Conservation (phyloP, 2,113 vertebrate genomes). For the Ageneiosus marmoratus region DNA sequence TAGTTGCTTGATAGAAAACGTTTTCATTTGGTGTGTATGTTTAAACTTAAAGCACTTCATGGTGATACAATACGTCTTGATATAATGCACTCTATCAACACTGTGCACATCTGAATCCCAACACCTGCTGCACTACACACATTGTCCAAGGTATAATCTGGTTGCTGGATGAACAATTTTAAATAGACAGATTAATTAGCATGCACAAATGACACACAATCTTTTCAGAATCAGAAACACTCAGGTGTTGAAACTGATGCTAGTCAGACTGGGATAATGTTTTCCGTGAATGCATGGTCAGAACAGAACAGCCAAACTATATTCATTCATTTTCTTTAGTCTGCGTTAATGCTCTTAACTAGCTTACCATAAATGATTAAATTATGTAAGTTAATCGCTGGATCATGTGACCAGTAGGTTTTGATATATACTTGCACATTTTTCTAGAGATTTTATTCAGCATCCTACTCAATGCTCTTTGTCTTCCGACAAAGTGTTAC, state of each 20-base stretch:
- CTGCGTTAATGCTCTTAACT: neutral
- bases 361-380: neutral
- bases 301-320: neutral
- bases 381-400: neutral
- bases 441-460: neutral
- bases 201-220: neutral
- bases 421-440: neutral
- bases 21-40: neutral
- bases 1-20: neutral
- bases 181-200: neutral
- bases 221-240: neutral
- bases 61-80: neutral
- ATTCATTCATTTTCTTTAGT: neutral
- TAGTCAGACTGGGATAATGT: neutral
- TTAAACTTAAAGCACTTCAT: neutral
- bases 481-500: neutral
- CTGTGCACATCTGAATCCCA: neutral
- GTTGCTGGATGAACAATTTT: neutral
- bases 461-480: neutral
- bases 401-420: neutral
- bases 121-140: neutral
- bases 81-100: neutral
- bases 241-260: neutral
- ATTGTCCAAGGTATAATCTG: neutral
- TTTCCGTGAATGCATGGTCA: neutral